These are phyloP conservation scores for Paratrypauchen microcephalus DNA, from an alignment of 2,797 vertebrate genomes.

Conservation along the genomic window DNA sequence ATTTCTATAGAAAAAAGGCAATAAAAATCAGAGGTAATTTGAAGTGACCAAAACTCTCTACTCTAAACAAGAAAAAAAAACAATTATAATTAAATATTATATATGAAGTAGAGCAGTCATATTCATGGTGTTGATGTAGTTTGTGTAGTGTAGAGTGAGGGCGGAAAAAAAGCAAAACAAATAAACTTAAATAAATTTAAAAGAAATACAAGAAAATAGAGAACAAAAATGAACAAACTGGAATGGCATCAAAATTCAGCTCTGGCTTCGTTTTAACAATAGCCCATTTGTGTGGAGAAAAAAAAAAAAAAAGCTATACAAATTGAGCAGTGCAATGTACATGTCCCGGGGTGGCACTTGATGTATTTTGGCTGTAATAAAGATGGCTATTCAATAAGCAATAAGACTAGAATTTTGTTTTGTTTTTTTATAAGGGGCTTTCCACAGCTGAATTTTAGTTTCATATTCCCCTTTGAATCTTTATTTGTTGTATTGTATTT, in stretches of 20 bases:
- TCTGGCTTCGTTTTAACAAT: constrained; percentile 22
- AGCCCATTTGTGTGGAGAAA: constrained; percentile 1
- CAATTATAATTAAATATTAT: constrained; percentile 50
- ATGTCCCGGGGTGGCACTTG: constrained; percentile 50
- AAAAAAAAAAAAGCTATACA: constrained; percentile 18
- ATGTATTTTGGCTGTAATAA: constrained; percentile 42
- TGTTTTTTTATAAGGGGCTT: constrained; percentile 19
- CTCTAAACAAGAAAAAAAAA: constrained; percentile 30
- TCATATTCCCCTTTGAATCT: constrained; percentile 32
- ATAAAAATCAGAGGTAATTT: constrained; percentile 55
- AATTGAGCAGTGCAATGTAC: constrained; percentile 36
- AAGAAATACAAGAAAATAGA: constrained; percentile 24
- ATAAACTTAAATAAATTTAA: constrained; percentile 11
- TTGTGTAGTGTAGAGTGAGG: constrained; percentile 46
- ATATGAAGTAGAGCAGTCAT: constrained; percentile 11
- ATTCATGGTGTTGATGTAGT: constrained; percentile 32
- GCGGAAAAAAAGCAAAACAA: constrained; percentile 20
- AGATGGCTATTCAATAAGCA: constrained; percentile 16
- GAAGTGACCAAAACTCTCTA: constrained; percentile 43
- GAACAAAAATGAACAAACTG: constrained; percentile 36
- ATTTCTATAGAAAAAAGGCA: constrained; percentile 55
- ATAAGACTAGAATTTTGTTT: constrained; percentile 16
- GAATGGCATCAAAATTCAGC: constrained; percentile 48
- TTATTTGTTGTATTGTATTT: constrained; percentile 19
- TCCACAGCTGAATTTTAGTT: constrained; percentile 30